Conservation (phyloP, 2,797 vertebrate genomes). For the Lepilemur septentrionalis region DNA sequence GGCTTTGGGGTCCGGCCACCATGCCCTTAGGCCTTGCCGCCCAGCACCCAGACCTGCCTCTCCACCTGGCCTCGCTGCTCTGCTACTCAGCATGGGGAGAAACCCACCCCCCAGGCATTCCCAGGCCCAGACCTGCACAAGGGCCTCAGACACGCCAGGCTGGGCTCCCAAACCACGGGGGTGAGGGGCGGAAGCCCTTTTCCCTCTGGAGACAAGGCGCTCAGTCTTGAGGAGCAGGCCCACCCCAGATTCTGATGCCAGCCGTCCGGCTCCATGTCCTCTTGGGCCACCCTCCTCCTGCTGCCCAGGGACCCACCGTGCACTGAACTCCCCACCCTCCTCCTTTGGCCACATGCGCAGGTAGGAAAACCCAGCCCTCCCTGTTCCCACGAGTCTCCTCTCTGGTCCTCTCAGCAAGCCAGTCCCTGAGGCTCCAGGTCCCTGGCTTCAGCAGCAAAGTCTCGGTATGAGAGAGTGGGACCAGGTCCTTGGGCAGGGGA, state of each 20-base stretch:
- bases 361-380: neutral
- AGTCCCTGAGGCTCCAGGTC: no score
- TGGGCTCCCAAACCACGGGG: neutral
- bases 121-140: neutral
- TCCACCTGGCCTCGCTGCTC: no score
- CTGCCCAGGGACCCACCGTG: neutral
- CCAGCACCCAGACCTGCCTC: neutral
- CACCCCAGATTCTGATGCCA: neutral
- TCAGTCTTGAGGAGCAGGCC: no score
- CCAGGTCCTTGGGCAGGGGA: neutral
- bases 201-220: no score
- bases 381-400: neutral
- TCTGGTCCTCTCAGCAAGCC: neutral
- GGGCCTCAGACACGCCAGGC: neutral
- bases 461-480: neutral
- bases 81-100: neutral
- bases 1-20: neutral
- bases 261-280: neutral
- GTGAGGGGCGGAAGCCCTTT: no score
- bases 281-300: neutral
- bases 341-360: accelerated
- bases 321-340: neutral
- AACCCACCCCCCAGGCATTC: no score
- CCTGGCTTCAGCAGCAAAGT: neutral
- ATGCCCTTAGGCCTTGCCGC: neutral